Conservation (phyloP, 2,888 invertebrate genomes). For the Acleris literana region DNA sequence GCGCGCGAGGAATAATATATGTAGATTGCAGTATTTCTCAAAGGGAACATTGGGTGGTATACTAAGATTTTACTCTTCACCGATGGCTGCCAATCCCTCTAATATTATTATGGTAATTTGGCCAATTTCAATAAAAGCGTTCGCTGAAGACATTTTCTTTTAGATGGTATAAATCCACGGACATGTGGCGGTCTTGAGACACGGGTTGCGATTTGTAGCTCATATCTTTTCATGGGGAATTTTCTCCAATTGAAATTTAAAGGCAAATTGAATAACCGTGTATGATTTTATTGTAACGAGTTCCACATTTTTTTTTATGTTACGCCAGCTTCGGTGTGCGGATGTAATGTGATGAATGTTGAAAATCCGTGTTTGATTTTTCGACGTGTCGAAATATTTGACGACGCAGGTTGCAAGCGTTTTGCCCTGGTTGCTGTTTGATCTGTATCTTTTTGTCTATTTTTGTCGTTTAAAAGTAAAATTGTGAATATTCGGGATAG, state of each 20-base stretch:
- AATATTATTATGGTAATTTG: conserved; percentile 82
- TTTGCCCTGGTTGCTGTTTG: no score
- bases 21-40: conserved; percentile 58
- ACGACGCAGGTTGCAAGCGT: no score
- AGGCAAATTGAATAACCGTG: conserved; percentile 51
- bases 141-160: conserved; percentile 69
- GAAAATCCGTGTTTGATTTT: no score
- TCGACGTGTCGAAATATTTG: no score
- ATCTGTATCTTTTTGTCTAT: no score
- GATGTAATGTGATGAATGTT: conserved; percentile 4
- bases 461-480: no score
- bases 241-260: conserved; percentile 56
- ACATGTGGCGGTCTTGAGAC: conserved; percentile 67
- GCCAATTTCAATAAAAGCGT: conserved; percentile 82
- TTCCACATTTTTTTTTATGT: conserved; percentile 26
- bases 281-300: conserved; percentile 47
- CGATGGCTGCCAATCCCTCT: conserved; percentile 80
- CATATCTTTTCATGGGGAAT: conserved; percentile 61
- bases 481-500: no score
- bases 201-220: conserved; percentile 73
- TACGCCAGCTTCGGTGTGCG: not conserved
- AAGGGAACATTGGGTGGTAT: conserved; percentile 65
- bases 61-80: conserved; percentile 75
- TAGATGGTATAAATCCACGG: conserved; percentile 69
- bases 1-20: conserved; percentile 62